phyloP scores from a whole-genome alignment of 1,140 invertebrate species.

The Drosophila nigrodunni region DNA sequence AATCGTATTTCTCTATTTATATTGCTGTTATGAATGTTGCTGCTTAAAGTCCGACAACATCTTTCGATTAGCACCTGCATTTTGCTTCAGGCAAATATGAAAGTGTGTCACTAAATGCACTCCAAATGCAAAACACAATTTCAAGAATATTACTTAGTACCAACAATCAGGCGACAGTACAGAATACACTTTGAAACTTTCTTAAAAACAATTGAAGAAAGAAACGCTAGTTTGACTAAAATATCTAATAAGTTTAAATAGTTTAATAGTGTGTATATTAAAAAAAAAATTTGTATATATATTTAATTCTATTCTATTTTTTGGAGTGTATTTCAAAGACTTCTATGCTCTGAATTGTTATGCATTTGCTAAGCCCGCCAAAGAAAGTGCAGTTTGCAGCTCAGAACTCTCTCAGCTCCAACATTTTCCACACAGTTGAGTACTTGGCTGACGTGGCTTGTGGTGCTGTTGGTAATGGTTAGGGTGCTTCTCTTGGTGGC shows the following conservation, averaged over 20 bases:
- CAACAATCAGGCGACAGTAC: slow-evolving; percentile 32
- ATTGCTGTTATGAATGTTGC: slow-evolving; percentile 15
- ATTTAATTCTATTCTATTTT: not conserved
- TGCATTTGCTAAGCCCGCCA: slow-evolving; percentile 58
- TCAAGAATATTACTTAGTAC: slow-evolving; percentile 16
- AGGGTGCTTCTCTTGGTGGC: not conserved
- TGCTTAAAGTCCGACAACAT: slow-evolving; percentile 58
- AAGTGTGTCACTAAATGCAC: slow-evolving; percentile 72
- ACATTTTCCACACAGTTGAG: slow-evolving; percentile 28
- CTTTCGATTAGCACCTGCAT: slow-evolving; percentile 78
- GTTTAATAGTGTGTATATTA: too few relatives aligned
- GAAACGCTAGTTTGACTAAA: not conserved
- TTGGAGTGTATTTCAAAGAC: not conserved
- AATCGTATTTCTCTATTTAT: slow-evolving; percentile 28
- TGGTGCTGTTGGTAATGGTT: not conserved
- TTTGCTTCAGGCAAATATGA: slow-evolving; percentile 56
- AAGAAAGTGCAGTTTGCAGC: slow-evolving; percentile 64
- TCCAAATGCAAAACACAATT: slow-evolving; percentile 44
- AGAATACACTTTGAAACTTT: slow-evolving; percentile 1
- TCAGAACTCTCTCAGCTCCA: slow-evolving; percentile 44
- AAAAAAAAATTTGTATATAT: too few relatives aligned
- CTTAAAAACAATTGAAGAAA: not conserved
- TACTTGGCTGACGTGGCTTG: slow-evolving; percentile 23
- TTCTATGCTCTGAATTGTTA: slow-evolving; percentile 17
- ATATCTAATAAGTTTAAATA: too few relatives aligned